Percentiles rank a stretch among this genome's conserved stretches.
These are phyloP conservation scores for Halichoeres trimaculatus DNA, from an alignment of 2,113 vertebrate genomes.

Conservation along the genomic window DNA sequence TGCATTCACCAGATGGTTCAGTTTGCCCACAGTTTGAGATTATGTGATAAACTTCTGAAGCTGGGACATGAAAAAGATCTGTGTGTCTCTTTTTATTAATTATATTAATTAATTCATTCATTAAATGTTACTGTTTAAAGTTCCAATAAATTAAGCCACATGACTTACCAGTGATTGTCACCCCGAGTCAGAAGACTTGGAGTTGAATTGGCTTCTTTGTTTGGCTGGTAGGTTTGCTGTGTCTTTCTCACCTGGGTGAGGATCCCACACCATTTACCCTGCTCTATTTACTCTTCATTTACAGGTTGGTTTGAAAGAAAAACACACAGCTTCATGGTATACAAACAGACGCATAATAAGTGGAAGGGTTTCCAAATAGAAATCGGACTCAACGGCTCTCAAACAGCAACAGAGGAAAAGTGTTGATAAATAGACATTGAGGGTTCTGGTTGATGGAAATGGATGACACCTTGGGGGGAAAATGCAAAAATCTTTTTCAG, in stretches of 20 bases:
- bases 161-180: no score
- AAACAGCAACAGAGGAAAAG: no score
- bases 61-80: background rate
- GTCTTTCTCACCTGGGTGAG: slow-evolving; percentile 62
- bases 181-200: background rate
- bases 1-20: no score
- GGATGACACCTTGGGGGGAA: slow-evolving; percentile 16
- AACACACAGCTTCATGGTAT: slow-evolving; percentile 46
- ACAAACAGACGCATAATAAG: slow-evolving; percentile 31
- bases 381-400: no score
- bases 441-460: background rate
- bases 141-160: background rate
- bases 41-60: no score
- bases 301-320: slow-evolving; percentile 69
- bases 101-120: background rate
- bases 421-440: no score
- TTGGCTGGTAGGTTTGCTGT: slow-evolving; percentile 41
- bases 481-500: background rate
- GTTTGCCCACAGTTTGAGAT: no score
- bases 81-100: background rate
- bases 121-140: background rate
- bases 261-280: slow-evolving; percentile 38
- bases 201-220: slow-evolving; percentile 51
- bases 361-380: slow-evolving; percentile 21
- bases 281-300: slow-evolving; percentile 74